Evolutionary conservation across 2,888 invertebrate genomes (phyloP).

Genomic region (Apodemia zela): DNA sequence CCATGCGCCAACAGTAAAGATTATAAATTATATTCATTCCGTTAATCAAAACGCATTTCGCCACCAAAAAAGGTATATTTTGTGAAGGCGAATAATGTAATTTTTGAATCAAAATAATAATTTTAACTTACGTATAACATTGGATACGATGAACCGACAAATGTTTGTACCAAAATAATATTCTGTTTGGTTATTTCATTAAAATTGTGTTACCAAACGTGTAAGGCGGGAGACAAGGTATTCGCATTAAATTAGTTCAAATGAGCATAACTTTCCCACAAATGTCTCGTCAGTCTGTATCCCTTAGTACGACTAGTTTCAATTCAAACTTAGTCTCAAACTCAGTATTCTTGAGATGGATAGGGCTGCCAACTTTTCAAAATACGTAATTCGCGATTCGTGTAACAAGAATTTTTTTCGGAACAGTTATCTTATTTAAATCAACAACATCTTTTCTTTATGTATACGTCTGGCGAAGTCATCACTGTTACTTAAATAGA

Average conservation of each 20-base stretch:
- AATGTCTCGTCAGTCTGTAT: constrained; percentile 65
- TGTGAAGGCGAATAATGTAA: too few relatives aligned
- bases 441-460: too few relatives aligned
- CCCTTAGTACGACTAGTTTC: constrained; percentile 59
- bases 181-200: constrained; percentile 9
- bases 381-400: background rate
- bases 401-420: too few relatives aligned
- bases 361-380: background rate
- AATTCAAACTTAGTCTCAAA: constrained; percentile 64
- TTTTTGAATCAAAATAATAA: too few relatives aligned
- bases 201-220: constrained; percentile 11
- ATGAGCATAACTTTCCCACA: constrained; percentile 52
- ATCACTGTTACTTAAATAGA: too few relatives aligned
- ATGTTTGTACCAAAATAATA: background rate
- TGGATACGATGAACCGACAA: background rate
- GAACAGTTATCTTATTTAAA: too few relatives aligned
- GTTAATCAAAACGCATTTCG: too few relatives aligned
- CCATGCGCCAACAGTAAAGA: too few relatives aligned
- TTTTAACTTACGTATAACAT: background rate
- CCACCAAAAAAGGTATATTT: too few relatives aligned
- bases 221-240: constrained; percentile 4
- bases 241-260: constrained; percentile 40
- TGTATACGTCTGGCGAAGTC: too few relatives aligned
- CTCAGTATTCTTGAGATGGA: constrained; percentile 58
- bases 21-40: too few relatives aligned